Base-by-base conservation (phyloP, 2,113 vertebrate genomes). In the Chiloscyllium plagiosum region DNA sequence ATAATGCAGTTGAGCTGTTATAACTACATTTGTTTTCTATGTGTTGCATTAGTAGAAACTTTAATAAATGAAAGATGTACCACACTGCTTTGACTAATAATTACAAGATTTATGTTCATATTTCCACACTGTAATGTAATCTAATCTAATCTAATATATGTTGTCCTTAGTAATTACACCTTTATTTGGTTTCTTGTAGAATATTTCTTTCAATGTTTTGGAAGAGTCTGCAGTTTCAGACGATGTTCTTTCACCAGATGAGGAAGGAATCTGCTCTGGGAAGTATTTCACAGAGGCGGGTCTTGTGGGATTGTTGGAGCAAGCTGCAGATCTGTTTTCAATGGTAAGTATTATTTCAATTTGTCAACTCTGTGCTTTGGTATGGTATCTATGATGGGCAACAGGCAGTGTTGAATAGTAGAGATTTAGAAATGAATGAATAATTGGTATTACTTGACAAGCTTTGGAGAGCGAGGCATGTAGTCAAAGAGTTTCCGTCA, bases 141-240 rank as follows among this genome's bases (percentile, higher is more conserved):
- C n/a, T n/a, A n/a, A n/a, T n/a, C n/a, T n/a, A n/a, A n/a, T n/a
- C n/a, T n/a, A n/a, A n/a, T n/a, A 29, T 29, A 50, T 26, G 7
- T 72, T 52, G 13, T 26, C 22, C 37, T 3, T 66, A 66, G 33
- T 24, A 42, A 61, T 1, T 95, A 8, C 52, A 50, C 4, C 37
- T 95, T 70, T 13, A 42, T 95, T 37, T 72, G 42, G 70, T 50
- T 52, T 8, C 37, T 72, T 95, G 85, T 97, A 99, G 99, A 99
- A 99, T 96, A 99, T 99, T 97, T 99, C 99, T 61, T 99, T 99
- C 92, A 99, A 99, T 95, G 99, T 99, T 96, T 97, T 99, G 97
- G 99, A 99, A 97, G 99, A 99, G 96, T 99, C 99, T 33, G 99
- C 99, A 0, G 99, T 99, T 95, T 99, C 99, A 13, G 99, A 99